Conservation (phyloP, 2,888 invertebrate species). For the Pecten maximus region DNA sequence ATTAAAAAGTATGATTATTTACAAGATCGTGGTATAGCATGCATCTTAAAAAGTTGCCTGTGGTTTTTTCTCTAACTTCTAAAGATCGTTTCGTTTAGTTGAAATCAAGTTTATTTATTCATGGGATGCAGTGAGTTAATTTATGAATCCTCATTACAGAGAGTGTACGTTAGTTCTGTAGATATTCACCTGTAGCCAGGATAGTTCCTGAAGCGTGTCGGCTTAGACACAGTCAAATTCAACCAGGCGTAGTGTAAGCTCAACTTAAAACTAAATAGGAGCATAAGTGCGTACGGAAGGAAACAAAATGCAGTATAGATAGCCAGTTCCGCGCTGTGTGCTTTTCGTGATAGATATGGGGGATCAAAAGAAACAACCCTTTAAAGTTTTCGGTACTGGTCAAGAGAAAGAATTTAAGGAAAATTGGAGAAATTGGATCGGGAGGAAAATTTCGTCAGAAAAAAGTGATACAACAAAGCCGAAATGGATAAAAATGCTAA, state of each 20-base stretch:
- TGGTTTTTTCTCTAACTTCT: not conserved
- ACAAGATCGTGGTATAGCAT: not conserved
- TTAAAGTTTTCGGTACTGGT: not conserved
- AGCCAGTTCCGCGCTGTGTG: not conserved
- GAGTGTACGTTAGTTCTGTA: not conserved
- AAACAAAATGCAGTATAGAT: not conserved
- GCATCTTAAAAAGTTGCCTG: not conserved
- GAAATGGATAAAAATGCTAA: conserved; percentile 6
- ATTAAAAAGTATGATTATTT: not conserved
- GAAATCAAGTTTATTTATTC: not conserved
- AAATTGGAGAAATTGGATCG: conserved; percentile 16
- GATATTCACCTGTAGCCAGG: conserved; percentile 9
- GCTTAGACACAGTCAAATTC: not conserved
- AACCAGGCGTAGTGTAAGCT: not conserved
- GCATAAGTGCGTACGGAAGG: not conserved
- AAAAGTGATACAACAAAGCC: conserved; percentile 16
- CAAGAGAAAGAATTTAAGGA: conserved; percentile 3
- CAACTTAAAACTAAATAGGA: not conserved
- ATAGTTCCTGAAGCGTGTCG: conserved; percentile 4
- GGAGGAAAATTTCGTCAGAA: not conserved
- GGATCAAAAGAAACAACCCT: not conserved
- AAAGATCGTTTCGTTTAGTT: not conserved
- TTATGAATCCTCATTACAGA: not conserved
- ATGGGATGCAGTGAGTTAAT: not conserved
- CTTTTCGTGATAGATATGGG: not conserved